Evolutionary conservation across 2,113 vertebrate species (phyloP).

Genomic region (Myxocyprinus asiaticus): DNA sequence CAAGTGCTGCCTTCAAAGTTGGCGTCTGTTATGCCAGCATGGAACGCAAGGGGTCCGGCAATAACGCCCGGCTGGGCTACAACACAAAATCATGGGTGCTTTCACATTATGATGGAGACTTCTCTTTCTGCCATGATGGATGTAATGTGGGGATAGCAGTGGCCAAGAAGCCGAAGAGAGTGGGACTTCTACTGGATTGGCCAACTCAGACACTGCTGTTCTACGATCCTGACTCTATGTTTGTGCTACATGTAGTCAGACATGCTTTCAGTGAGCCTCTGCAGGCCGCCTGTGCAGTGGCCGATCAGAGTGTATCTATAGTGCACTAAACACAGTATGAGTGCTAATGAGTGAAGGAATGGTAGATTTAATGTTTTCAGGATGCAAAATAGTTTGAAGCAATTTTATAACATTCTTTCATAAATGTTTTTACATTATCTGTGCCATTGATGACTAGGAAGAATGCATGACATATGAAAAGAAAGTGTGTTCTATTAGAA

Average conservation of each 20-base stretch:
- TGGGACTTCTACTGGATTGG: slow-evolving; percentile 87
- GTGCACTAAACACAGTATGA: slow-evolving; percentile 57
- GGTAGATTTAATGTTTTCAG: neutral
- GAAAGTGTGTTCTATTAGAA: neutral
- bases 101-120: slow-evolving; percentile 84
- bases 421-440: neutral
- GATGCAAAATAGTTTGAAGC: neutral
- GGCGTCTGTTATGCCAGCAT: slow-evolving; percentile 85
- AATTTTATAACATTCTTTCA: neutral
- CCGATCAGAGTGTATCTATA: slow-evolving; percentile 80
- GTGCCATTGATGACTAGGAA: neutral
- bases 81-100: slow-evolving; percentile 89
- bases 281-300: slow-evolving; percentile 84
- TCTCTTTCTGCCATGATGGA: slow-evolving; percentile 81
- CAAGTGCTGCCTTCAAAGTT: slow-evolving; percentile 89
- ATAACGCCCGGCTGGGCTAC: slow-evolving; percentile 82
- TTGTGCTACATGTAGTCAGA: slow-evolving; percentile 75
- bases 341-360: too few relatives aligned
- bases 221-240: slow-evolving; percentile 76
- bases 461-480: neutral
- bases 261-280: slow-evolving; percentile 74
- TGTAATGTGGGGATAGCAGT: slow-evolving; percentile 72
- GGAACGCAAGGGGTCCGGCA: slow-evolving; percentile 82
- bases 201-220: slow-evolving; percentile 82
- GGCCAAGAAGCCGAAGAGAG: slow-evolving; percentile 69